Conservation (phyloP, 2,113 vertebrate genomes). For the Uria aalge region DNA sequence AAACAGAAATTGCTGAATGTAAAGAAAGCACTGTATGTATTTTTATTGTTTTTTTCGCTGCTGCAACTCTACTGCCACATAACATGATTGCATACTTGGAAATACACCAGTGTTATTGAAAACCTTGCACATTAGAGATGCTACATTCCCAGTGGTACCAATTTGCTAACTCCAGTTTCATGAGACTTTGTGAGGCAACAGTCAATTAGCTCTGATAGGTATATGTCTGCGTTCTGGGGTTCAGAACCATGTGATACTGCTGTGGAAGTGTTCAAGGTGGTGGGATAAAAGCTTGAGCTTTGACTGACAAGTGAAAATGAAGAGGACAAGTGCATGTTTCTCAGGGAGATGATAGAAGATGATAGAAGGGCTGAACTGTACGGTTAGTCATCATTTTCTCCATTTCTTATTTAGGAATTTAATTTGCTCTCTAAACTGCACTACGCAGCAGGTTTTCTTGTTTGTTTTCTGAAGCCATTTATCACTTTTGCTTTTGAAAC, state of each 20-base stretch:
- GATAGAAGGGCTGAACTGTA: neutral
- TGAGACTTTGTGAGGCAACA: neutral
- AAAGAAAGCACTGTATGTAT: neutral
- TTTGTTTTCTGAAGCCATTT: neutral
- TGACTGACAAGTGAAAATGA: neutral
- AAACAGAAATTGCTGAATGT: neutral
- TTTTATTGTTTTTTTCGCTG: neutral
- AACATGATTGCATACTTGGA: neutral
- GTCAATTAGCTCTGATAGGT: neutral
- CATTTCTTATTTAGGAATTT: neutral
- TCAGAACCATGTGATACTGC: neutral
- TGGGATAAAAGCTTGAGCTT: neutral
- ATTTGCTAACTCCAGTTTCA: neutral
- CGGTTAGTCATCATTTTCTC: neutral
- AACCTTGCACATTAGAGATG: neutral
- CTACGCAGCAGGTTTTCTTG: neutral
- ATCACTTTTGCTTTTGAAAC: neutral
- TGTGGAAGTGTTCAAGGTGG: neutral
- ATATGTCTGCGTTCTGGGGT: neutral
- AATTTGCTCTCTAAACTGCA: neutral
- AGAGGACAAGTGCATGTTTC: neutral
- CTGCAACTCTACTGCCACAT: neutral
- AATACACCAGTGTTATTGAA: neutral
- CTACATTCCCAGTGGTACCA: neutral
- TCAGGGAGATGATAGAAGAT: neutral